These are phyloP conservation scores for Subacronicta megacephala DNA, from an alignment of 2,888 invertebrate species.

Conservation along the genomic window DNA sequence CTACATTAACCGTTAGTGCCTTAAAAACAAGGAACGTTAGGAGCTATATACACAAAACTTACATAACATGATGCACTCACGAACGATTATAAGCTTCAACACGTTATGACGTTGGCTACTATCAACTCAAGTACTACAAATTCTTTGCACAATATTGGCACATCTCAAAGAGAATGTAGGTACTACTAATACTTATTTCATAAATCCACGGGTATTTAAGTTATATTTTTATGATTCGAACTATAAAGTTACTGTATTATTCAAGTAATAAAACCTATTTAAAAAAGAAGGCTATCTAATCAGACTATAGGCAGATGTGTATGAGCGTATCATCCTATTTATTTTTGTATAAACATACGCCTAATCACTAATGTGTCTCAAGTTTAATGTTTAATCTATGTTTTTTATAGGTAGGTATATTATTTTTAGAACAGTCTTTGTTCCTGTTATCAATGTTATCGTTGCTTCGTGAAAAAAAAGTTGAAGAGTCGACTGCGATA, in stretches of 20 bases:
- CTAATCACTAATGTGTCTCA: no score
- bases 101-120: no score
- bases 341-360: no score
- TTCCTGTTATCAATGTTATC: slow-evolving; percentile 2
- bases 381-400: neutral
- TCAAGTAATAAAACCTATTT: no score
- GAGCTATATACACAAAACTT: slow-evolving; percentile 77
- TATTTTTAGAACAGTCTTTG: neutral
- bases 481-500: slow-evolving; percentile 17
- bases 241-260: no score
- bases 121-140: neutral
- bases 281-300: no score
- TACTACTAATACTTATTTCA: neutral
- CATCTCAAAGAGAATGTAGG: neutral
- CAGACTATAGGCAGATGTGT: no score
- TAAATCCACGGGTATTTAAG: no score
- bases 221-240: no score
- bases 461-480: neutral
- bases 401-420: neutral
- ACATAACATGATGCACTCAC: slow-evolving; percentile 54
- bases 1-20: slow-evolving; percentile 78
- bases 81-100: slow-evolving; percentile 43
- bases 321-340: no score
- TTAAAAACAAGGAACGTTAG: slow-evolving; percentile 80
- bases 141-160: neutral